These are phyloP conservation scores for Lerista edwardsae DNA, from an alignment of 2,797 vertebrate species.

Conservation along the genomic window DNA sequence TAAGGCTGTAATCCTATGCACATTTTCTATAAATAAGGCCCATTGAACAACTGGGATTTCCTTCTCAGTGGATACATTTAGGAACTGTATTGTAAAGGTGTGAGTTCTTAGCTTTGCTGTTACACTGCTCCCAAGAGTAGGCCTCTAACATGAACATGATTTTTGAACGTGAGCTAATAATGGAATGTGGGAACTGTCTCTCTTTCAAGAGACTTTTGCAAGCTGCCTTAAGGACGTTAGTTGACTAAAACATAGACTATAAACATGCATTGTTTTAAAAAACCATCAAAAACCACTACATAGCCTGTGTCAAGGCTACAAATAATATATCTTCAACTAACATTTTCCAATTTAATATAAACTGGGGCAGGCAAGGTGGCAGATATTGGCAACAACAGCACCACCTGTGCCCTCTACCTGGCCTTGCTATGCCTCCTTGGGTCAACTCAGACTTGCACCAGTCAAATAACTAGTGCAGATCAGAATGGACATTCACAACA, in stretches of 20 bases:
- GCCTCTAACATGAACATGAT: background rate
- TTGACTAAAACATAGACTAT: background rate
- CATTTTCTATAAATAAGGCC: too few relatives aligned
- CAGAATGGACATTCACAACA: too few relatives aligned
- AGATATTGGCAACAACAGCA: too few relatives aligned
- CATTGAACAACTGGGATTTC: too few relatives aligned
- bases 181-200: background rate
- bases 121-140: background rate
- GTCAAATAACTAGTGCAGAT: too few relatives aligned
- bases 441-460: too few relatives aligned
- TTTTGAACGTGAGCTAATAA: background rate
- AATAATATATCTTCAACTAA: background rate
- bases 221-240: background rate
- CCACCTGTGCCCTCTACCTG: background rate
- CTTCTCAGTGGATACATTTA: too few relatives aligned
- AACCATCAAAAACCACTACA: background rate
- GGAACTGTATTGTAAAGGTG: too few relatives aligned
- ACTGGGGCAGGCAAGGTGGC: too few relatives aligned
- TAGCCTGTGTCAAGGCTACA: background rate
- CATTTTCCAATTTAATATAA: slow-evolving; percentile 15
- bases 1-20: too few relatives aligned
- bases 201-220: background rate
- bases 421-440: too few relatives aligned
- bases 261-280: background rate
- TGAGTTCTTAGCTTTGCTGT: background rate